These are phyloP conservation scores for Catharus bicknelli DNA, from an alignment of 2,113 vertebrate species.

Conservation along the genomic window DNA sequence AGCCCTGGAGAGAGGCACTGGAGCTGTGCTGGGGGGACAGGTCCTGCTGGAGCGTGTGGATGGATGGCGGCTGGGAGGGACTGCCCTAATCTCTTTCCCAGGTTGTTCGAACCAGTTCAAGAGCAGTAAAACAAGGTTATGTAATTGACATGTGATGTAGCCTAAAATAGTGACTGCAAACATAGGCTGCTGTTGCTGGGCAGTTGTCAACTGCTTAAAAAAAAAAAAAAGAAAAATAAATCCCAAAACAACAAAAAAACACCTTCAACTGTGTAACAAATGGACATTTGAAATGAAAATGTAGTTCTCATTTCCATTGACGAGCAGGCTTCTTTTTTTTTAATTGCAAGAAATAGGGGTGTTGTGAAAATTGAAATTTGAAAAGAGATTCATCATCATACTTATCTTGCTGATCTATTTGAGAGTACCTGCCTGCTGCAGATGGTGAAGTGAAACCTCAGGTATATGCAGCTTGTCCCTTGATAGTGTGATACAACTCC, in stretches of 20 bases:
- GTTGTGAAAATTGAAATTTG: not conserved
- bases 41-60: not conserved
- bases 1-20: conserved; percentile 45
- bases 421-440: not conserved
- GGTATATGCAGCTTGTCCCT: not conserved
- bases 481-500: not conserved
- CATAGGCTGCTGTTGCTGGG: conserved; percentile 81
- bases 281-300: conserved; percentile 60
- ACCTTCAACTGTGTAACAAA: conserved; percentile 52
- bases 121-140: conserved; percentile 84
- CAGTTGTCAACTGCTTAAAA: conserved; percentile 74
- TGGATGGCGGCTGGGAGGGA: conserved; percentile 53
- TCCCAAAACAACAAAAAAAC: not conserved
- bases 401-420: not conserved
- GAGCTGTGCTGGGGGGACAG: not conserved
- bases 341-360: not conserved
- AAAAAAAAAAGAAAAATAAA: not conserved
- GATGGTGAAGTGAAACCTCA: conserved; percentile 6
- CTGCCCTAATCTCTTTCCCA: conserved; percentile 78
- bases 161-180: conserved; percentile 83
- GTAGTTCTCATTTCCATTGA: not conserved
- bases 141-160: conserved; percentile 83
- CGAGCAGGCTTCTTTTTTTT: not conserved
- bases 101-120: conserved; percentile 82
- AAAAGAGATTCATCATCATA: not conserved